A percentile compares a stretch with the other conserved stretches of the same genome.
phyloP scores from a whole-genome alignment of 2,113 vertebrate genomes.

The Myanophis thanlyinensis region DNA sequence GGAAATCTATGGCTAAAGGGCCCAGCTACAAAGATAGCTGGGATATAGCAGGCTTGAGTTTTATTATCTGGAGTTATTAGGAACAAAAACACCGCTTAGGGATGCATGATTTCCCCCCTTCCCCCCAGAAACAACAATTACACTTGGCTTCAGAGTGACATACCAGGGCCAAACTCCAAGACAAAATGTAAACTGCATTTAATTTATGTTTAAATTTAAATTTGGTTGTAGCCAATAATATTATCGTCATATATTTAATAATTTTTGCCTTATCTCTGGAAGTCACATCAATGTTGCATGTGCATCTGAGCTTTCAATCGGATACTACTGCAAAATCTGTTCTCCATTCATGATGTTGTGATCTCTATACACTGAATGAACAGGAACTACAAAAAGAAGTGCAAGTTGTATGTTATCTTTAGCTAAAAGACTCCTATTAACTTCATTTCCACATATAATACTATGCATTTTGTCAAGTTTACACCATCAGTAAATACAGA shows the following conservation, averaged over 20 bases:
- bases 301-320: background rate
- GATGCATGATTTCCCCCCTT: background rate
- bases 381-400: background rate
- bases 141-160: background rate
- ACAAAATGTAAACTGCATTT: background rate
- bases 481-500: background rate
- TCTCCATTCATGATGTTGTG: background rate
- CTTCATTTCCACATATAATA: background rate
- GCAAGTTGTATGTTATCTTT: background rate
- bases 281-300: background rate
- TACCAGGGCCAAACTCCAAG: background rate
- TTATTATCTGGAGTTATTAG: background rate
- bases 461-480: background rate
- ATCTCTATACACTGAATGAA: background rate
- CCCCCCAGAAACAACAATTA: background rate
- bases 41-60: background rate
- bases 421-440: background rate
- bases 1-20: background rate
- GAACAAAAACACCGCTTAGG: background rate
- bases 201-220: background rate
- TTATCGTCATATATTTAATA: background rate
- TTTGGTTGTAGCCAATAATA: background rate
- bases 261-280: background rate
- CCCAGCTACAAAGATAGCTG: background rate
- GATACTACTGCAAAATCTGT: background rate